A percentile compares a stretch with the other conserved stretches of the same genome.
These are phyloP conservation scores for Unio delphinus DNA, from an alignment of 2,888 invertebrate species.

Conservation along the genomic window DNA sequence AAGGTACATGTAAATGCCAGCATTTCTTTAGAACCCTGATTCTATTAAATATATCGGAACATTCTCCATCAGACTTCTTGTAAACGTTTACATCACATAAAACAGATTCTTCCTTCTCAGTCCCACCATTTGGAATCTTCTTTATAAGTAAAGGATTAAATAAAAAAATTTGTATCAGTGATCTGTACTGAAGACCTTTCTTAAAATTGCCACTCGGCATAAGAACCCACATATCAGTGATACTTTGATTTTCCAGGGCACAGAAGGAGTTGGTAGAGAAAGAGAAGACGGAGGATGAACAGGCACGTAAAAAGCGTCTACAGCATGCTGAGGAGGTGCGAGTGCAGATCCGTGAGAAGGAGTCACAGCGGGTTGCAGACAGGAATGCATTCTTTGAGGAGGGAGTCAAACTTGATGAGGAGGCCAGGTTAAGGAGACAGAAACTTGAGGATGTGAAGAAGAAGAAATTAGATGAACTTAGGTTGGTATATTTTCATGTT, in stretches of 20 bases:
- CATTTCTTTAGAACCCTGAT: too few relatives aligned
- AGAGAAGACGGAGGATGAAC: conserved; percentile 64
- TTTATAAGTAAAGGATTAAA: too few relatives aligned
- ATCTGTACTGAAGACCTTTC: too few relatives aligned
- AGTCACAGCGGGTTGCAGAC: conserved; percentile 65
- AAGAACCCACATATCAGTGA: background rate
- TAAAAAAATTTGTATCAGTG: too few relatives aligned
- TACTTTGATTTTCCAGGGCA: conserved; percentile 51
- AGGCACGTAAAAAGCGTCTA: conserved; percentile 46
- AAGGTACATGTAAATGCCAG: too few relatives aligned
- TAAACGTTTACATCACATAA: too few relatives aligned
- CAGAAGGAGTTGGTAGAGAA: conserved; percentile 71
- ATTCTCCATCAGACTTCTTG: too few relatives aligned
- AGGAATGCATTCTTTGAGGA: conserved; percentile 71
- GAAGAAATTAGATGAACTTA: conserved; percentile 69
- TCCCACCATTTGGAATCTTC: too few relatives aligned
- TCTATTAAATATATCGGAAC: too few relatives aligned
- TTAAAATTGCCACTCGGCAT: background rate
- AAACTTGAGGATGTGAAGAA: conserved; percentile 70
- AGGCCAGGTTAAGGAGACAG: conserved; percentile 62
- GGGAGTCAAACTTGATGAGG: conserved; percentile 69
- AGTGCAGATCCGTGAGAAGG: conserved; percentile 69
- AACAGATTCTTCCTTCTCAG: too few relatives aligned
- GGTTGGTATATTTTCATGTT: conserved; percentile 46
- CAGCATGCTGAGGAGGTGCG: conserved; percentile 67